Percentiles rank a stretch among this genome's conserved stretches.
phyloP scores from a whole-genome alignment of 2,888 invertebrate genomes.

The Nymphalis polychloros region DNA sequence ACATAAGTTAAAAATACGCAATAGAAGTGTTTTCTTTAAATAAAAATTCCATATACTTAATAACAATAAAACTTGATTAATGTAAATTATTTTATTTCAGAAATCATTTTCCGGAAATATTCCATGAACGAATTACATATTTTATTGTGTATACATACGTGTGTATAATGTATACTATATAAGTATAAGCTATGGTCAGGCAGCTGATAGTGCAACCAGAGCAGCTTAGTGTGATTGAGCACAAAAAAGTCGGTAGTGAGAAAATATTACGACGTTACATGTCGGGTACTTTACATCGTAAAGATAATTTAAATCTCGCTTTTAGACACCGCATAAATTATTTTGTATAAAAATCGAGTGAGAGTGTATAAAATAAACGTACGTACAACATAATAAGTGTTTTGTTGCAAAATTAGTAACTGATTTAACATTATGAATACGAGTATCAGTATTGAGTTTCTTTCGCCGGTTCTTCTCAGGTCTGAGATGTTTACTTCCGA shows the following conservation, averaged over 20 bases:
- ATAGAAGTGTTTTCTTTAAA: no score
- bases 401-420: background rate
- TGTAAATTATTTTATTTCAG: no score
- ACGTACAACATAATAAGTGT: background rate
- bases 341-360: conserved; percentile 19
- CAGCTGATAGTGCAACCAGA: background rate
- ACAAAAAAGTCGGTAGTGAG: conserved; percentile 4
- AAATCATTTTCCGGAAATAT: no score
- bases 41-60: no score
- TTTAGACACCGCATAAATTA: conserved; percentile 17
- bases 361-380: conserved; percentile 12
- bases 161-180: no score
- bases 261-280: conserved; percentile 10
- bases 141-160: no score
- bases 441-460: no score
- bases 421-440: background rate
- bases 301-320: conserved; percentile 19
- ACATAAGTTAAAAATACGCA: background rate
- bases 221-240: background rate
- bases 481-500: no score
- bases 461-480: no score
- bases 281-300: conserved; percentile 6
- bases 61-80: no score
- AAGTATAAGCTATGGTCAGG: background rate
- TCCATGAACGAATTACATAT: no score